A percentile compares a stretch with the other conserved stretches of the same genome.
Evolutionary conservation across 2,888 invertebrate species (phyloP).

Genomic region (Sceliomorpha sp.): DNA sequence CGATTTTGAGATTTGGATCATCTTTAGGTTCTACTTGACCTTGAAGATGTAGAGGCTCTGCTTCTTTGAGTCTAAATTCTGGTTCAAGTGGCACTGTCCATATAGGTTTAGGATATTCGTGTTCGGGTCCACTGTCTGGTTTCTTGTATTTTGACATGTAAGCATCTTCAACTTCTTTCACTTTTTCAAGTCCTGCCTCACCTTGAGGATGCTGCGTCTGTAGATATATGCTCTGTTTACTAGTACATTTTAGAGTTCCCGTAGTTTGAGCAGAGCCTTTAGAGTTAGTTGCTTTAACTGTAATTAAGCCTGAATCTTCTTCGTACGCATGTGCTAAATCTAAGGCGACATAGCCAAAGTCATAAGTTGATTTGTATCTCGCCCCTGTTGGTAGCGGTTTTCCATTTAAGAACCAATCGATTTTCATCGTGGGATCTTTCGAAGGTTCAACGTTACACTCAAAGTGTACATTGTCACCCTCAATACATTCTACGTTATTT

Average conservation of each 20-base stretch:
- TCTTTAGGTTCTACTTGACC: slow-evolving; percentile 96
- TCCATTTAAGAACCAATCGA: slow-evolving; percentile 98
- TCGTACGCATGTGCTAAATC: slow-evolving; percentile 93
- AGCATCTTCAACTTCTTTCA: slow-evolving; percentile 93
- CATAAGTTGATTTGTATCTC: slow-evolving; percentile 94
- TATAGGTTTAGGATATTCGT: slow-evolving; percentile 90
- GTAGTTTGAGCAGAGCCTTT: slow-evolving; percentile 95
- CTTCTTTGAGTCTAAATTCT: slow-evolving; percentile 90
- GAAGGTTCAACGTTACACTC: slow-evolving; percentile 96
- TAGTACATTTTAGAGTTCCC: slow-evolving; percentile 91
- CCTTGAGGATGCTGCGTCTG: slow-evolving; percentile 98
- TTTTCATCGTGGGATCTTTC: slow-evolving; percentile 93
- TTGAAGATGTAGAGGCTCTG: slow-evolving; percentile 93
- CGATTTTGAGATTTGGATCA: slow-evolving; percentile 93
- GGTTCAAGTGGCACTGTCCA: slow-evolving; percentile 91
- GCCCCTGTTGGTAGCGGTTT: slow-evolving; percentile 93
- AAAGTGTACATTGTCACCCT: slow-evolving; percentile 93
- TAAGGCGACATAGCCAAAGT: slow-evolving; percentile 97
- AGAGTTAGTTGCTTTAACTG: slow-evolving; percentile 93
- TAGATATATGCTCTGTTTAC: slow-evolving; percentile 88
- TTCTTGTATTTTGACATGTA: slow-evolving; percentile 87
- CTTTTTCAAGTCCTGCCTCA: slow-evolving; percentile 91
- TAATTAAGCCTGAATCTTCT: slow-evolving; percentile 95
- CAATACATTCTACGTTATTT: slow-evolving; percentile 93
- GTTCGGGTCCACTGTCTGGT: slow-evolving; percentile 87